These are phyloP conservation scores for Loxodonta africana DNA, from an alignment of 2,113 vertebrate species.

Conservation along the genomic window DNA sequence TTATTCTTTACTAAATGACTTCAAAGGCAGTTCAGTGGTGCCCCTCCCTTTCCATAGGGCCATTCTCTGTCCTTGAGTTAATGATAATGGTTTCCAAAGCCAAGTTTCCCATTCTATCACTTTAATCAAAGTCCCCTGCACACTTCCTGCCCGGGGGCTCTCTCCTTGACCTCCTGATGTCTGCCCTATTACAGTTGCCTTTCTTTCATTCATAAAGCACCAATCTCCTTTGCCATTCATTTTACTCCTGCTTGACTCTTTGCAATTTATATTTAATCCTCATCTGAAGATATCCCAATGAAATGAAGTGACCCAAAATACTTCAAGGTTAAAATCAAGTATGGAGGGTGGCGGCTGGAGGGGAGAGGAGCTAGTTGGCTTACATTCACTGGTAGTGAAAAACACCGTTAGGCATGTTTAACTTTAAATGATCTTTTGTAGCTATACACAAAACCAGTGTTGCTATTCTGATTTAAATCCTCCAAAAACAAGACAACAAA, in stretches of 20 bases:
- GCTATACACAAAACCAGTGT: background rate
- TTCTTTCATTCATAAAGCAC: background rate
- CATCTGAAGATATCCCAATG: constrained; percentile 40
- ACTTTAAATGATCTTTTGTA: background rate
- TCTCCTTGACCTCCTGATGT: background rate
- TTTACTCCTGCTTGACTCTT: background rate
- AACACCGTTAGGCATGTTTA: background rate
- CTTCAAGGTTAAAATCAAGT: constrained; percentile 7
- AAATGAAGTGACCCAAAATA: background rate
- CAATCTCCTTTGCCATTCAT: background rate
- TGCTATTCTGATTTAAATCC: constrained; percentile 51
- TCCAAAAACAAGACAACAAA: background rate
- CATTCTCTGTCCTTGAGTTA: constrained; percentile 4
- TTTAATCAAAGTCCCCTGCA: background rate
- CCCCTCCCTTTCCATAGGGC: background rate
- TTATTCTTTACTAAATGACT: background rate
- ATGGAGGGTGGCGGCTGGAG: background rate
- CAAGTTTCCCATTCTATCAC: background rate
- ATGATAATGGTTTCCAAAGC: background rate
- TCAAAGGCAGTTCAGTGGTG: background rate
- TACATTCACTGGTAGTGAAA: background rate
- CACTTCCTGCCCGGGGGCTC: background rate
- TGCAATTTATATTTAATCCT: constrained; percentile 53
- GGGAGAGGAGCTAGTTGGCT: background rate
- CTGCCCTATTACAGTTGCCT: background rate